phyloP scores from a whole-genome alignment of 2,888 invertebrate genomes.

The Halocaridina rubra region DNA sequence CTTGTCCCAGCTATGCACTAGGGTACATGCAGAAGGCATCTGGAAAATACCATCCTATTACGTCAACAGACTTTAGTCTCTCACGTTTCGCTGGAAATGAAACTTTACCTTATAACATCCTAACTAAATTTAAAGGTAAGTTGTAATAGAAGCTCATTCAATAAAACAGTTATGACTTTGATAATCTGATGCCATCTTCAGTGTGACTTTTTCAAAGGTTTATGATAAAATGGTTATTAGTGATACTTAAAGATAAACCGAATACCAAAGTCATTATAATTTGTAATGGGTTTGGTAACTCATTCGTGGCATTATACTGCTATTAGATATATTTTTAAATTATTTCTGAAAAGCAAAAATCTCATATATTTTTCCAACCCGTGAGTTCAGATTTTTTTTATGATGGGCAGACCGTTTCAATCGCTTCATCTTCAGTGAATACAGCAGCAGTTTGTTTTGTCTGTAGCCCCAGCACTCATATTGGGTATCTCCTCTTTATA shows the following conservation, averaged over 20 bases:
- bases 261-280: no score
- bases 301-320: background rate
- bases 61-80: slow-evolving; percentile 28
- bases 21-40: slow-evolving; percentile 32
- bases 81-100: background rate
- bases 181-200: no score
- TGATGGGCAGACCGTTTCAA: no score
- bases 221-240: no score
- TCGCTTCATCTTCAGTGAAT: no score
- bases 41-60: slow-evolving; percentile 27
- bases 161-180: no score
- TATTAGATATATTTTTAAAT: background rate
- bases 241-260: no score
- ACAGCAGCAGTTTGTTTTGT: no score
- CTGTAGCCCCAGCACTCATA: background rate
- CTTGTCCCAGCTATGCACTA: background rate
- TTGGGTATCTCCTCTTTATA: background rate
- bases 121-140: slow-evolving; percentile 44
- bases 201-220: background rate
- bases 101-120: slow-evolving; percentile 20
- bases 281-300: background rate
- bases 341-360: no score
- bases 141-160: no score
- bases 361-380: no score
- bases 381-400: no score